phyloP scores from a whole-genome alignment of 2,113 vertebrate species.

The Sorex araneus region DNA sequence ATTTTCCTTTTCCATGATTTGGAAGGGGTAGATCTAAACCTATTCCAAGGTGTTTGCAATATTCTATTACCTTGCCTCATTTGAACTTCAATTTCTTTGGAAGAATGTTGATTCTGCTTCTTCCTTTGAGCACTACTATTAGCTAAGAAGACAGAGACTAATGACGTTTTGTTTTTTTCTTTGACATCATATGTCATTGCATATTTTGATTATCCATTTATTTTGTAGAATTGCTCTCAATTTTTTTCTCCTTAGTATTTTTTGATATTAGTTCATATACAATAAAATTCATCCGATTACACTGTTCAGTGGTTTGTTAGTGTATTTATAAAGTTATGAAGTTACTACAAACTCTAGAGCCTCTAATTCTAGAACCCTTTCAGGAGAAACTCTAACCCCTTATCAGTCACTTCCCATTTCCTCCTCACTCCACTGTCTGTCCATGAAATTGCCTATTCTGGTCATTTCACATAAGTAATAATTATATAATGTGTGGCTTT shows the following conservation, averaged over 20 bases:
- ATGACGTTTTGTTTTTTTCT: slow-evolving; percentile 31
- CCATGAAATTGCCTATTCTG: not conserved
- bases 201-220: not conserved
- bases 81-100: slow-evolving; percentile 45
- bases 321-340: slow-evolving; percentile 36
- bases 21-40: not conserved
- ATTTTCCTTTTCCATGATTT: slow-evolving; percentile 54
- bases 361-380: not conserved
- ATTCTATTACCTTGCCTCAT: not conserved
- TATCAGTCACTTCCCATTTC: not conserved
- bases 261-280: slow-evolving; percentile 27
- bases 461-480: not conserved
- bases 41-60: not conserved
- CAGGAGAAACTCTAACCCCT: not conserved
- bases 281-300: not conserved
- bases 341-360: not conserved
- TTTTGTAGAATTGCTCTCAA: not conserved
- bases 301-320: slow-evolving; percentile 20
- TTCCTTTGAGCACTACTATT: slow-evolving; percentile 5
- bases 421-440: not conserved
- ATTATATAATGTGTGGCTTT: not conserved
- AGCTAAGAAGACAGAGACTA: not conserved
- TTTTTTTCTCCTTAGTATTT: not conserved
- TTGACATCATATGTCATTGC: not conserved
- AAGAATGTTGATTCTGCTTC: slow-evolving; percentile 44